phyloP scores from a whole-genome alignment of 2,797 vertebrate genomes.

The Carapus acus region DNA sequence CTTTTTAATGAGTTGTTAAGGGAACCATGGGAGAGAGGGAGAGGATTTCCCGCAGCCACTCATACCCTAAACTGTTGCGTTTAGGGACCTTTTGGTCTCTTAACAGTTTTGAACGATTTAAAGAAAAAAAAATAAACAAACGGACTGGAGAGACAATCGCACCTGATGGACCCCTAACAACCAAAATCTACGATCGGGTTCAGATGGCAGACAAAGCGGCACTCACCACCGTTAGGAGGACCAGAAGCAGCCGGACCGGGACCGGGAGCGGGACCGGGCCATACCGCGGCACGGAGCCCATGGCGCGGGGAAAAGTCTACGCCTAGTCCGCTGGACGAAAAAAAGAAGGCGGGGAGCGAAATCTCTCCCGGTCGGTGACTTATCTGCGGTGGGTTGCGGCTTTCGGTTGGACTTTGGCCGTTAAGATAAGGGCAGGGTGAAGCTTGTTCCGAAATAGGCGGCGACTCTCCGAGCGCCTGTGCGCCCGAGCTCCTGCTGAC shows the following conservation, averaged over 20 bases:
- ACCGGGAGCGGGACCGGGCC: conserved; percentile 24
- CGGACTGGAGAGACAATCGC: conserved; percentile 36
- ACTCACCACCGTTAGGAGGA: conserved; percentile 50
- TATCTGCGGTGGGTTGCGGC: neutral
- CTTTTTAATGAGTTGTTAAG: too few relatives aligned
- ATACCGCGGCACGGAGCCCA: conserved; percentile 36
- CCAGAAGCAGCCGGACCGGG: conserved; percentile 41
- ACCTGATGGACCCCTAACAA: conserved; percentile 33
- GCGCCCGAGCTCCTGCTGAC: conserved; percentile 39
- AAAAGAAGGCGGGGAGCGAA: too few relatives aligned
- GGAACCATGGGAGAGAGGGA: too few relatives aligned
- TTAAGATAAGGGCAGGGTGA: neutral
- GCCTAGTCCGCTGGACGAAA: neutral
- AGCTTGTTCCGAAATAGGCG: conserved; percentile 42
- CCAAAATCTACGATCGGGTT: too few relatives aligned
- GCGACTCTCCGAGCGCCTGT: conserved; percentile 19
- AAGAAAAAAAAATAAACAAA: too few relatives aligned
- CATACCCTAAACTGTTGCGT: too few relatives aligned
- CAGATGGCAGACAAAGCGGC: neutral
- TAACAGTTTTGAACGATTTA: too few relatives aligned
- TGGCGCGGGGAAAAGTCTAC: conserved; percentile 8
- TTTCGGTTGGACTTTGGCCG: conserved; percentile 57
- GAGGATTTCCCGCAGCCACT: too few relatives aligned
- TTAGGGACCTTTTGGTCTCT: too few relatives aligned
- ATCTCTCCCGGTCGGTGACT: too few relatives aligned